A percentile compares a stretch with the other conserved stretches of the same genome.
phyloP scores from a whole-genome alignment of 2,113 vertebrate genomes.

The Indicator indicator region DNA sequence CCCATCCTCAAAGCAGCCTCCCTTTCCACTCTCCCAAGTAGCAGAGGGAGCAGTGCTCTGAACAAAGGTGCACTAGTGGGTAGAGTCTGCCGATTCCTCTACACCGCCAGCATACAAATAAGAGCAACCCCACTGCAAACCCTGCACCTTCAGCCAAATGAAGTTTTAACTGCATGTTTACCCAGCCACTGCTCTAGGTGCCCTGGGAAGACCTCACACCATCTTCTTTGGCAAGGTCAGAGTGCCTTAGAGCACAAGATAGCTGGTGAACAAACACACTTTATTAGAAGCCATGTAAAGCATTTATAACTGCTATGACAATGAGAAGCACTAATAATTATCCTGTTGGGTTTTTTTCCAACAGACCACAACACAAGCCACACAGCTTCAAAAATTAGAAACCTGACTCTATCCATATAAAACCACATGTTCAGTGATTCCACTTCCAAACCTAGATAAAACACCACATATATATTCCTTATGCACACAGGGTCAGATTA shows the following conservation, averaged over 20 bases:
- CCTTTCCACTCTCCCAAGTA: rapidly evolving
- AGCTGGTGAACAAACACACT: slow-evolving; percentile 38
- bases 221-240: slow-evolving; percentile 55
- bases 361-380: background rate
- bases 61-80: background rate
- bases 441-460: slow-evolving; percentile 35
- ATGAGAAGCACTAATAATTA: slow-evolving; percentile 36
- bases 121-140: background rate
- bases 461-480: slow-evolving; percentile 12
- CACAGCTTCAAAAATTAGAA: slow-evolving; percentile 19
- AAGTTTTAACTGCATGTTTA: slow-evolving; percentile 50
- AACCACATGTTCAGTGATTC: slow-evolving; percentile 11
- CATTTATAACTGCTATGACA: slow-evolving; percentile 30
- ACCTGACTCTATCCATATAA: background rate
- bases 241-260: slow-evolving; percentile 37
- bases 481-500: slow-evolving; percentile 40
- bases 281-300: slow-evolving; percentile 58
- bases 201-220: slow-evolving; percentile 59
- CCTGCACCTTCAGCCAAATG: background rate
- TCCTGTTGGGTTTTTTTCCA: background rate
- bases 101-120: background rate
- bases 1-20: background rate
- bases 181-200: slow-evolving; percentile 36
- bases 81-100: background rate
- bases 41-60: background rate